Evolutionary conservation across 2,888 invertebrate genomes (phyloP).

Genomic region (Calameuta idolon): DNA sequence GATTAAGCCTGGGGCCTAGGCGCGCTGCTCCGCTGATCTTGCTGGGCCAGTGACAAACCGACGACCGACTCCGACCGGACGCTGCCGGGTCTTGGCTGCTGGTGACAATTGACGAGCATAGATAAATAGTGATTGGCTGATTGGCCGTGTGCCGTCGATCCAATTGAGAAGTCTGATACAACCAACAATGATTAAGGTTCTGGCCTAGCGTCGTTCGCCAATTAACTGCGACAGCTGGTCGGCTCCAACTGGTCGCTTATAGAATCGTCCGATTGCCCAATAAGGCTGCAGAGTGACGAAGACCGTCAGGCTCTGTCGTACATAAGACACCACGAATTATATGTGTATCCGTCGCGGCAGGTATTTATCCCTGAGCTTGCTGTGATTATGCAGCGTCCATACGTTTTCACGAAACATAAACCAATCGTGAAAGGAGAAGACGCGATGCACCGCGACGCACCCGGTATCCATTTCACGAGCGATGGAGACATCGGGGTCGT

Average conservation of each 20-base stretch:
- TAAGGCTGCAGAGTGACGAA: constrained; percentile 47
- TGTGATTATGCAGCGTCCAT: constrained; percentile 28
- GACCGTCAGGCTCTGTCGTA: constrained; percentile 25
- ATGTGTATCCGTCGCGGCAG: not conserved
- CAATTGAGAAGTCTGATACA: not conserved
- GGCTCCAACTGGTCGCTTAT: constrained; percentile 59
- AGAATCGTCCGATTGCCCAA: constrained; percentile 41
- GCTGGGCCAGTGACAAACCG: not conserved
- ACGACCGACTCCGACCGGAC: not conserved
- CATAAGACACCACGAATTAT: not conserved
- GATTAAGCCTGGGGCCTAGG: not conserved
- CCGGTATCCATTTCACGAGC: constrained; percentile 62
- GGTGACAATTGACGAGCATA: not conserved
- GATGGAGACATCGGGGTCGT: constrained; percentile 59
- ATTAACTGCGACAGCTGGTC: constrained; percentile 59
- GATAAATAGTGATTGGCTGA: not conserved
- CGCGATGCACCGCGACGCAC: constrained; percentile 39
- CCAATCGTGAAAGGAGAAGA: constrained; percentile 59
- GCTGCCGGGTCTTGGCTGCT: not conserved
- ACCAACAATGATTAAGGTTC: constrained; percentile 49
- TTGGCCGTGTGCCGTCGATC: not conserved
- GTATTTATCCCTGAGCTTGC: not conserved
- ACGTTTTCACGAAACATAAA: constrained; percentile 57
- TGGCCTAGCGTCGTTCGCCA: constrained; percentile 55
- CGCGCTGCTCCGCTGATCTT: not conserved